Evolutionary conservation across 2,113 vertebrate species (phyloP).

Genomic region (Arenaria interpres): DNA sequence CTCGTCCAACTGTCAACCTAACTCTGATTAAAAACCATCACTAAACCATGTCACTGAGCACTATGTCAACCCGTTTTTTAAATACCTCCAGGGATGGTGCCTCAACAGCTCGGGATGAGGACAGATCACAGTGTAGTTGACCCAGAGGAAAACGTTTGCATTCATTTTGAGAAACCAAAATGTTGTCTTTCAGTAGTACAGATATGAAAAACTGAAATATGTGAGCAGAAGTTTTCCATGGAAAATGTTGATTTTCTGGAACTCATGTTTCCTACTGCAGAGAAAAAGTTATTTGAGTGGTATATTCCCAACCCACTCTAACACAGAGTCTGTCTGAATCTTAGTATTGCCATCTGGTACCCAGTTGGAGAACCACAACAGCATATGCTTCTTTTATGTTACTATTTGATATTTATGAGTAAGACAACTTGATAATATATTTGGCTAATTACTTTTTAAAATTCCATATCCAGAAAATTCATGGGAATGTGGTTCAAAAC

Average conservation of each 20-base stretch:
- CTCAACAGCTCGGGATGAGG: background rate
- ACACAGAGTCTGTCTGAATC: constrained; percentile 4
- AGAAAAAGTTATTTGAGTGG: background rate
- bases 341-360: constrained; percentile 54
- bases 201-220: background rate
- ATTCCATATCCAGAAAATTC: constrained; percentile 7
- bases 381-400: constrained; percentile 46
- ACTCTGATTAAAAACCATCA: too few relatives aligned
- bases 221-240: background rate
- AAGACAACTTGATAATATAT: constrained; percentile 42
- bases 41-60: too few relatives aligned
- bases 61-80: too few relatives aligned
- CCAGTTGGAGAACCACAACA: constrained; percentile 31
- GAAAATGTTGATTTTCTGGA: background rate
- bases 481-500: background rate
- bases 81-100: too few relatives aligned
- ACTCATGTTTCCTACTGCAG: background rate
- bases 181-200: background rate
- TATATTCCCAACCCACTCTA: constrained; percentile 37
- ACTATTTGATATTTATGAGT: constrained; percentile 43
- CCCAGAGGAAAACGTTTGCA: background rate
- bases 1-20: too few relatives aligned
- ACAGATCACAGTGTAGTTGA: background rate
- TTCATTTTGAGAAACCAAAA: background rate
- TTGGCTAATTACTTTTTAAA: constrained; percentile 37